Evolutionary conservation across 2,113 vertebrate genomes (phyloP).

Genomic region (Podarcis cretensis): DNA sequence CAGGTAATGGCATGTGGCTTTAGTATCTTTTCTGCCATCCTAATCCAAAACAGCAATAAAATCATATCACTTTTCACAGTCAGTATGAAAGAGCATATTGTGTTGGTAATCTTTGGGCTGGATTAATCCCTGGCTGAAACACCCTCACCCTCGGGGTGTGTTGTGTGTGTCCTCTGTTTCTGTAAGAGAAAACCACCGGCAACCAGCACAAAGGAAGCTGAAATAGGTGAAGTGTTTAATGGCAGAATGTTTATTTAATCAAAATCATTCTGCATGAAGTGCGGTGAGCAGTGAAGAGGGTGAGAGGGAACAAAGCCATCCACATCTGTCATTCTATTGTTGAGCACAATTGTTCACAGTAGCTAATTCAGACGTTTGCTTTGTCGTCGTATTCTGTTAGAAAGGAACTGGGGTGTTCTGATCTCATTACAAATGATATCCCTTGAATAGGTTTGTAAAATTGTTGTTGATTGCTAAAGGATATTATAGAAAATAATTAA

Average conservation of each 20-base stretch:
- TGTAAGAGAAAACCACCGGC: not conserved
- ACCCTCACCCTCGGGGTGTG: slow-evolving; percentile 5
- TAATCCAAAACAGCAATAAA: slow-evolving; percentile 44
- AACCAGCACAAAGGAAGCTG: slow-evolving; percentile 41
- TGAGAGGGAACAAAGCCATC: slow-evolving; percentile 65
- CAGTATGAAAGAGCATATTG: slow-evolving; percentile 26
- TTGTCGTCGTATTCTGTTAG: not conserved
- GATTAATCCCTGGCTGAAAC: slow-evolving; percentile 36
- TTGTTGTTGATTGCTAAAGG: slow-evolving; percentile 12
- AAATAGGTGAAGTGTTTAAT: slow-evolving; percentile 40
- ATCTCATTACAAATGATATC: slow-evolving; percentile 35
- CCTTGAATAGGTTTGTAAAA: slow-evolving; percentile 23
- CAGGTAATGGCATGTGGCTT: slow-evolving; percentile 70
- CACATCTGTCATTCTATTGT: slow-evolving; percentile 60
- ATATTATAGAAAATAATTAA: slow-evolving; percentile 24
- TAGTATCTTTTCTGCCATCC: slow-evolving; percentile 59
- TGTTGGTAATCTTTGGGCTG: slow-evolving; percentile 42
- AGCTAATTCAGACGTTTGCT: slow-evolving; percentile 32
- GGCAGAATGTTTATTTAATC: slow-evolving; percentile 33
- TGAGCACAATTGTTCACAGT: slow-evolving; percentile 48
- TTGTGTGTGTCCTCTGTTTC: slow-evolving; percentile 47
- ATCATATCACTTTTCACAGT: slow-evolving; percentile 46
- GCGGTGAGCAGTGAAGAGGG: slow-evolving; percentile 29
- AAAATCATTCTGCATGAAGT: slow-evolving; percentile 41
- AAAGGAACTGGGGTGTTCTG: not conserved